Base-by-base conservation (phyloP, 1,140 invertebrate genomes). In the Conus betulinus region DNA sequence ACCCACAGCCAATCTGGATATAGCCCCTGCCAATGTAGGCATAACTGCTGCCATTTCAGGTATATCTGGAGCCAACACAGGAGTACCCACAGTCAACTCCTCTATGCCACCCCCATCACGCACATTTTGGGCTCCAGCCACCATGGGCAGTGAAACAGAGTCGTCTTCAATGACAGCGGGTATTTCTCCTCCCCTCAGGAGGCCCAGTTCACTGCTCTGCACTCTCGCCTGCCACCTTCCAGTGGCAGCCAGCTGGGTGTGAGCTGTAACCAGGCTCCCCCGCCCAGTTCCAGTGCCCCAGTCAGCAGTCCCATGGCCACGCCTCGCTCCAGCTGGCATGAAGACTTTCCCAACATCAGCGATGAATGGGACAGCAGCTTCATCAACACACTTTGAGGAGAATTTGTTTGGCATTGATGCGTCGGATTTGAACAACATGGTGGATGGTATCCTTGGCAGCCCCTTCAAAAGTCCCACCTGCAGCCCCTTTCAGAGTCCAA, bases 361-460 rank as follows among this genome's bases (percentile, higher is more conserved):
- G 90, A 90, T 27, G 92, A 91, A 25, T 91, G 91, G 92, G 92
- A 92, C 76, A 91, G 90, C 53, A 90, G 91, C 67, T 91, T 92
- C 78, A 90, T 92, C 82, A 85, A 89, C 7, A 90, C n/a, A 90
- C 88, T 92, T 92, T 90, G 90, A 92, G 87, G 92, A 91, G 67
- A 91, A 92, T 83, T 81, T 92, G 10, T 91, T 92, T 63, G 89
- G 89, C 57, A 89, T 92, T 51, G 91, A 91, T 84, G 74, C 88
- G 63, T 85, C 90, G 76, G 91, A 91, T 20, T 67, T 89, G 39
- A 88, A 87, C 25, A 63, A 25, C 52, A 67, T 89, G 52, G 86
- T 90, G 71, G 88, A 90, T 84, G 91, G 89, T 7, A 88, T 92
- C 76, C 67, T 92, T 23, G 85, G 87, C 23, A 91, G 91, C 52